phyloP scores from a whole-genome alignment of 1,140 invertebrate species.

The Lethrus apterus region DNA sequence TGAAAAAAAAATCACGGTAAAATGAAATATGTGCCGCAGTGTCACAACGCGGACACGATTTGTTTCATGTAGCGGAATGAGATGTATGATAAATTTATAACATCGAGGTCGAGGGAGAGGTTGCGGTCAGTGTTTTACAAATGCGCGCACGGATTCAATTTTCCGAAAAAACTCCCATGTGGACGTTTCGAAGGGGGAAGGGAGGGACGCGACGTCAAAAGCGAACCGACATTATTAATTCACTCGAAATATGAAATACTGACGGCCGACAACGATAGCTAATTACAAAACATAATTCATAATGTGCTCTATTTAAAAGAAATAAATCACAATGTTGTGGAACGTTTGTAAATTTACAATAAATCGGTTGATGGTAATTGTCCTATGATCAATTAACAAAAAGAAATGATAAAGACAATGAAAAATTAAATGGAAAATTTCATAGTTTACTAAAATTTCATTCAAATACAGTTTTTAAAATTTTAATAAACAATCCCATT shows the following conservation, averaged over 20 bases:
- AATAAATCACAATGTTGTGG: too few species aligned
- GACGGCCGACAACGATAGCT: constrained; percentile 12
- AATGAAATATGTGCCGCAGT: too few species aligned
- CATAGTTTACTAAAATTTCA: too few species aligned
- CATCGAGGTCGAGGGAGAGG: constrained; percentile 20
- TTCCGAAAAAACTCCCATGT: constrained; percentile 8
- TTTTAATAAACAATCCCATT: too few species aligned
- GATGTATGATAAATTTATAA: constrained; percentile 34
- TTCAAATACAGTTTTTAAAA: too few species aligned
- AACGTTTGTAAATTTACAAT: too few species aligned
- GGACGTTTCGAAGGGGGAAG: neutral
- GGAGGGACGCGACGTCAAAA: neutral
- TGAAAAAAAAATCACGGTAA: too few species aligned
- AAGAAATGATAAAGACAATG: too few species aligned
- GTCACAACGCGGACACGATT: constrained; percentile 8
- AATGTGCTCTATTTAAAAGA: constrained; percentile 12
- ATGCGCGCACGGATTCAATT: constrained; percentile 21
- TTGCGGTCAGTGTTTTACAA: constrained; percentile 27
- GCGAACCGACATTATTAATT: constrained; percentile 7
- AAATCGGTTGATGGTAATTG: too few species aligned
- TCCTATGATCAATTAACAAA: too few species aligned
- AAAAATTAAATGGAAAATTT: too few species aligned
- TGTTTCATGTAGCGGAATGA: constrained; percentile 33
- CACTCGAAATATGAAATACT: constrained; percentile 20
- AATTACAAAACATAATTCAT: constrained; percentile 15